phyloP scores from a whole-genome alignment of 1,140 invertebrate species.

The Helicoverpa zea region DNA sequence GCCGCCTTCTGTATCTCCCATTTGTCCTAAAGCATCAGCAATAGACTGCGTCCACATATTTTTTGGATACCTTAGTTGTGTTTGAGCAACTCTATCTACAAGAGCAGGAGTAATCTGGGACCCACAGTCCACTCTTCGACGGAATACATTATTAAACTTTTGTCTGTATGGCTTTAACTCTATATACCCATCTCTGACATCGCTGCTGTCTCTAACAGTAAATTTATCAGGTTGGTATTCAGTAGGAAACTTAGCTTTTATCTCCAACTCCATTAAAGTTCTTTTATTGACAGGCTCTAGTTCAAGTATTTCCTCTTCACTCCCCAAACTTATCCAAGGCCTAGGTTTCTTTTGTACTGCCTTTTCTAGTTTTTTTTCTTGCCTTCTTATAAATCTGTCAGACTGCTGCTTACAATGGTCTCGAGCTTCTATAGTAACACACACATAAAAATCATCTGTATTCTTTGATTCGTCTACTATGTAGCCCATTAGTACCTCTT shows the following conservation, averaged over 20 bases:
- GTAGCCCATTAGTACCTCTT: slow-evolving; percentile 90
- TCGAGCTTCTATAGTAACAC: slow-evolving; percentile 88
- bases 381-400: slow-evolving; percentile 78
- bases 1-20: slow-evolving; percentile 66
- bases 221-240: slow-evolving; percentile 83
- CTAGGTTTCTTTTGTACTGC: slow-evolving; percentile 88
- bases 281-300: slow-evolving; percentile 85
- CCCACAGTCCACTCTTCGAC: slow-evolving; percentile 85
- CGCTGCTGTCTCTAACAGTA: slow-evolving; percentile 83
- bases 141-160: slow-evolving; percentile 87
- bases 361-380: slow-evolving; percentile 88
- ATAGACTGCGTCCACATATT: slow-evolving; percentile 90
- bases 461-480: slow-evolving; percentile 88
- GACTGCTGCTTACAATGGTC: slow-evolving; percentile 88
- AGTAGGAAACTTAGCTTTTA: slow-evolving; percentile 88
- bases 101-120: slow-evolving; percentile 84
- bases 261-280: slow-evolving; percentile 89
- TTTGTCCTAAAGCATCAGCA: slow-evolving; percentile 82
- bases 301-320: slow-evolving; percentile 88
- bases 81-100: slow-evolving; percentile 88
- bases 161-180: slow-evolving; percentile 88
- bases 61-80: slow-evolving; percentile 88
- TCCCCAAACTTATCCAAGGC: slow-evolving; percentile 89
- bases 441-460: slow-evolving; percentile 90
- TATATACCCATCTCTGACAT: slow-evolving; percentile 89